Conservation (phyloP, 92 coral and sea anemone genomes). For the Phymanthus crucifer region DNA sequence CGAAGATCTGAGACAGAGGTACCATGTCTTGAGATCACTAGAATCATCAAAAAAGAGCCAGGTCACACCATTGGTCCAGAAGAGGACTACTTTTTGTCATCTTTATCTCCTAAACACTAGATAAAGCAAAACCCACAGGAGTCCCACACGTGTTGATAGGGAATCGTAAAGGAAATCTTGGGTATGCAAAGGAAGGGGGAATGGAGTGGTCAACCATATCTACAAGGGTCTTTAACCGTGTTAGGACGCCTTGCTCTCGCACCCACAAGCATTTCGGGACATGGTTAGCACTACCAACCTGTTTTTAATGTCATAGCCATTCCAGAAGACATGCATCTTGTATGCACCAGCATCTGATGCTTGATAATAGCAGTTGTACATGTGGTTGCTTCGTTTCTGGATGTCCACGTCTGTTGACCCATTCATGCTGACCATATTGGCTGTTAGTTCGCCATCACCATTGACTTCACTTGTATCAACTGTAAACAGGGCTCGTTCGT, state of each 20-base stretch:
- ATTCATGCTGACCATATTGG: constrained; percentile 73
- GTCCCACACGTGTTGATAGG: too few relatives aligned
- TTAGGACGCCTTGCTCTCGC: not conserved
- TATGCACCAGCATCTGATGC: constrained; percentile 86
- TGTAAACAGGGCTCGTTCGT: constrained; percentile 79
- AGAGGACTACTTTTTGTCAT: too few relatives aligned
- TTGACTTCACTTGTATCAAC: constrained; percentile 72
- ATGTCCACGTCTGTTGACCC: constrained; percentile 83
- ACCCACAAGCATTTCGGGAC: not conserved
- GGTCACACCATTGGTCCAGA: too few relatives aligned
- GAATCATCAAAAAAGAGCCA: too few relatives aligned
- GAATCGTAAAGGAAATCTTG: too few relatives aligned
- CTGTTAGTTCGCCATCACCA: constrained; percentile 80
- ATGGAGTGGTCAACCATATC: too few relatives aligned
- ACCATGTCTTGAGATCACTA: too few relatives aligned
- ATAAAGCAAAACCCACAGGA: too few relatives aligned
- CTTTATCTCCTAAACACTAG: too few relatives aligned
- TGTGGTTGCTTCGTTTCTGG: constrained; percentile 59
- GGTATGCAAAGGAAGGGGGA: too few relatives aligned
- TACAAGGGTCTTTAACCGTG: too few relatives aligned
- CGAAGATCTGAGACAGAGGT: too few relatives aligned
- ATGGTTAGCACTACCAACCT: constrained; percentile 5
- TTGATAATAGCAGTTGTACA: constrained; percentile 80
- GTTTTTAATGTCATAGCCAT: constrained; percentile 67
- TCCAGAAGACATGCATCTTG: constrained; percentile 75